Conservation (phyloP, 2,888 invertebrate species). For the Macrophya alboannulata region DNA sequence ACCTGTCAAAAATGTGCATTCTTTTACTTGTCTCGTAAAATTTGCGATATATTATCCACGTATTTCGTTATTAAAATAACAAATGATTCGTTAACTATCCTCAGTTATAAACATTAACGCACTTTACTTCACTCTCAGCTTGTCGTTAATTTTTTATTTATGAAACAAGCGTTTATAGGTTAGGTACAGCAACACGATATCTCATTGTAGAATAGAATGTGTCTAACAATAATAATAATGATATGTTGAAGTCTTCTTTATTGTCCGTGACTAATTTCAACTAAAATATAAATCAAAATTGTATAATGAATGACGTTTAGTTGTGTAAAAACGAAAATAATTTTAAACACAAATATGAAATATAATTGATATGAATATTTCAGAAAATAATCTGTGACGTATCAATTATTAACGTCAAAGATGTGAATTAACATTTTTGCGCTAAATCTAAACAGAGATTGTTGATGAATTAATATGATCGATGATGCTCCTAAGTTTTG, state of each 20-base stretch:
- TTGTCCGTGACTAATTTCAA: background rate
- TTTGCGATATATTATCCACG: background rate
- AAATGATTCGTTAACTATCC: background rate
- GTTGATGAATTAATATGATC: background rate
- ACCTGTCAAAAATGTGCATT: background rate
- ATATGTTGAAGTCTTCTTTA: background rate
- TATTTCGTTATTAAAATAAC: background rate
- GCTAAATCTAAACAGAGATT: too few relatives aligned
- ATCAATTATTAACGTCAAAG: too few relatives aligned
- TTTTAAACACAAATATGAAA: background rate
- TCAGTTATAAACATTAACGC: background rate
- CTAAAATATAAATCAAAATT: background rate
- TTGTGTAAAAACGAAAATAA: background rate
- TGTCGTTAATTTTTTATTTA: background rate
- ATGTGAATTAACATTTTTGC: too few relatives aligned
- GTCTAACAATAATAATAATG: background rate
- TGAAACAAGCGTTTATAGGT: constrained; percentile 11
- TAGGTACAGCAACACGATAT: background rate
- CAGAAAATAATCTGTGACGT: too few relatives aligned
- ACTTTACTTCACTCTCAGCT: background rate
- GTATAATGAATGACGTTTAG: background rate
- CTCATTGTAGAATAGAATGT: background rate
- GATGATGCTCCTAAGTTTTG: background rate
- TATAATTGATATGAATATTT: too few relatives aligned
- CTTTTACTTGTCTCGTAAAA: background rate